These are phyloP conservation scores for Mastigias papua DNA, from an alignment of 30 jellyfish, hydroid and myxozoan genomes.

Conservation along the genomic window DNA sequence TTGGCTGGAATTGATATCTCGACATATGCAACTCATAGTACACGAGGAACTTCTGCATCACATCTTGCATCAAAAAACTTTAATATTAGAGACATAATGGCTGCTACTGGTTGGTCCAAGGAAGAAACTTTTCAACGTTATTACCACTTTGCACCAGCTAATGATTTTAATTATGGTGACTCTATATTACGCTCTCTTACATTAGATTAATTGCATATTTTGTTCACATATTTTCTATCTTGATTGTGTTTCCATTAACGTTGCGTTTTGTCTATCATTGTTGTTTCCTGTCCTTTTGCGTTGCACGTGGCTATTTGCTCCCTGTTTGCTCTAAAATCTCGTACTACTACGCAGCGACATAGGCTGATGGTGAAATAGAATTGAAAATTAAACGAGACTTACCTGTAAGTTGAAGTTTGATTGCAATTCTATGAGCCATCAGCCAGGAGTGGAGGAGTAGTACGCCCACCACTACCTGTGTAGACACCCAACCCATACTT, in stretches of 20 bases:
- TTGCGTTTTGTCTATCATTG: neutral
- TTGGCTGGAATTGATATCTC: neutral
- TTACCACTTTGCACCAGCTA: neutral
- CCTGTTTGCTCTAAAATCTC: neutral
- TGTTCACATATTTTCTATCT: neutral
- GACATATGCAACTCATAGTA: neutral
- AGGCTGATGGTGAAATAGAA: neutral
- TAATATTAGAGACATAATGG: conserved; percentile 10
- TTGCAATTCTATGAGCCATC: too few species aligned
- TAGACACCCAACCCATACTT: neutral
- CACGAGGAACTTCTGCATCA: conserved; percentile 26
- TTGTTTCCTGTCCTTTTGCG: neutral
- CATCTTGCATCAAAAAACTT: conserved; percentile 9
- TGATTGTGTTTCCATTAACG: neutral
- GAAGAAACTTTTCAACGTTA: neutral
- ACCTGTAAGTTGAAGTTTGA: too few species aligned
- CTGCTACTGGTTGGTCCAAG: conserved; percentile 5
- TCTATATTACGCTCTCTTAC: neutral
- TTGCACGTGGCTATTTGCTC: neutral
- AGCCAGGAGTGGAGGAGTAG: too few species aligned
- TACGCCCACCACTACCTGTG: too few species aligned
- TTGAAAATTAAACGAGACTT: too few species aligned
- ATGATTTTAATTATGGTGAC: neutral
- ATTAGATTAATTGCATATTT: too few species aligned
- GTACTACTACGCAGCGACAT: neutral